Base-by-base conservation (phyloP, 2,113 vertebrate species). In the Chaetodon trifascialis region DNA sequence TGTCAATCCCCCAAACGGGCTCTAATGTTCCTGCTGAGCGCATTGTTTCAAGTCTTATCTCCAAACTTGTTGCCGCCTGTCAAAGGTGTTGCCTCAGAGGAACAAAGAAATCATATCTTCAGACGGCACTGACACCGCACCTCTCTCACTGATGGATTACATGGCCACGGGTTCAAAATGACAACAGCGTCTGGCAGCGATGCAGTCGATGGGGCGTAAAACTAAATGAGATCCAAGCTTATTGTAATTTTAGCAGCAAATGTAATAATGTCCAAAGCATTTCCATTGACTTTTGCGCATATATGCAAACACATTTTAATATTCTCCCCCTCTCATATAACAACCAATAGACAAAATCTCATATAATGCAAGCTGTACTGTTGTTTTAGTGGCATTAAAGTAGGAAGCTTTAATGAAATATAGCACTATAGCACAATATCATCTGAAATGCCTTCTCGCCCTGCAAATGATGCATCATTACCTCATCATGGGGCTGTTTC, bases 31-130 rank as follows among this genome's bases (percentile, higher is more conserved):
- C 68, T 2, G 46, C 79, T 11, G 80, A 84, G 80, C 38, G 4
- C 66, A 71, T 82, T 86, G 86, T 89, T 85, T 88, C 63, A 86
- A 85, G 73, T 70, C 38, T 88, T 79, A 87, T 89, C 87, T 85
- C 40, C 55, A 51, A 83, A 88, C 76, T n/a, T 62, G 85, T 91
- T 83, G 79, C 69, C 60, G 7, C 11, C 82, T 84, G 82, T 89
- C 87, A 91, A 70, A 90, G 86, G 82, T 80, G 80, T 62, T 49
- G 75, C 86, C 80, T 78, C 87, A 64, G 79, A 88, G 85, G 85
- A 87, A 86, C 76, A 87, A 72, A 88, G 81, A 63, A 81, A 60
- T 85, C 70, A 62, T 82, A 87, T 84, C 87, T 88, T 79, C 81
- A 89, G 88, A 86, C 49, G 12, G 46, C 76, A 5, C 49, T 49